Conservation (phyloP, 2,888 invertebrate species). For the Caenorhabditis sp. region DNA sequence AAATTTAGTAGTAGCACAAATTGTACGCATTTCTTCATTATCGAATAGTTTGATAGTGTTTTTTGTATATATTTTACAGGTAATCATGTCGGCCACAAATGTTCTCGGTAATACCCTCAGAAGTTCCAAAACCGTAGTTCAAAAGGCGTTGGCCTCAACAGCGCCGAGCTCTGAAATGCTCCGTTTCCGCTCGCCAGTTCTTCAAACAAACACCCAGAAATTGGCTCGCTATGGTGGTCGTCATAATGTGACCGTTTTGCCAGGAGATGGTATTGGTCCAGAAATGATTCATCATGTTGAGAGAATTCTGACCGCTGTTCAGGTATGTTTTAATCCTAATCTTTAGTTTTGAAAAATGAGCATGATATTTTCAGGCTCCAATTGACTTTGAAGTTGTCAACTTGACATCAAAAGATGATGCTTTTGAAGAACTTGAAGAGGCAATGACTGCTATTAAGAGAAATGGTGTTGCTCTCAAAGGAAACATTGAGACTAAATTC, state of each 20-base stretch:
- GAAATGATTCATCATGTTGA: constrained; percentile 91
- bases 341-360: constrained; percentile 1
- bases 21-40: too few relatives aligned
- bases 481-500: constrained; percentile 93
- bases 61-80: constrained; percentile 10
- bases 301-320: constrained; percentile 78
- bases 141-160: constrained; percentile 34
- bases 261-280: constrained; percentile 96
- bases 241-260: constrained; percentile 92
- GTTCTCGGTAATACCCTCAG: constrained; percentile 34
- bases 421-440: constrained; percentile 86
- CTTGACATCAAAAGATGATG: constrained; percentile 79
- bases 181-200: constrained; percentile 53
- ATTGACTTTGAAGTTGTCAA: constrained; percentile 91
- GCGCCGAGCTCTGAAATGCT: constrained; percentile 49
- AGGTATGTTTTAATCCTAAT: constrained; percentile 48
- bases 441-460: constrained; percentile 93
- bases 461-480: constrained; percentile 92
- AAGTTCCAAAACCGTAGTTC: constrained; percentile 29
- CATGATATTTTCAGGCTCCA: constrained; percentile 78
- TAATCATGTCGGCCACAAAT: constrained; percentile 36
- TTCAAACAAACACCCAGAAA: constrained; percentile 41
- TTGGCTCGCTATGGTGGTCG: constrained; percentile 86
- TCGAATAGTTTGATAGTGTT: too few relatives aligned
- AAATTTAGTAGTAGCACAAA: too few relatives aligned